Evolutionary conservation across 2,888 invertebrate genomes (phyloP).

Genomic region (Aporophyla lueneburgensis): DNA sequence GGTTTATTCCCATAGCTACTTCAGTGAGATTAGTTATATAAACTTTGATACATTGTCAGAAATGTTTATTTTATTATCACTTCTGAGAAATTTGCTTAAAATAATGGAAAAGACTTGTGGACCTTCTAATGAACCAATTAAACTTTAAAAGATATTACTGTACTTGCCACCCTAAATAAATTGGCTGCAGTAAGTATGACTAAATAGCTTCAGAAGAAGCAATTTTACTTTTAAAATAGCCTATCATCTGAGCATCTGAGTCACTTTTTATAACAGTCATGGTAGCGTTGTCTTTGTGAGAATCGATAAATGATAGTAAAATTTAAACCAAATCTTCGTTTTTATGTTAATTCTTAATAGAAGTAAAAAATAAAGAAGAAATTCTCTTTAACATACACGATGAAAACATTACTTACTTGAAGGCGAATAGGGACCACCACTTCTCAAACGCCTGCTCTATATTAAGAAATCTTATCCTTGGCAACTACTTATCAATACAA

Average conservation of each 20-base stretch:
- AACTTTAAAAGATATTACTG: neutral
- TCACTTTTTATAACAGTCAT: neutral
- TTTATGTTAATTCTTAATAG: too few relatives aligned
- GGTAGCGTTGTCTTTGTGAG: neutral
- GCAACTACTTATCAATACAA: constrained; percentile 46
- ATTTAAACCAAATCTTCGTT: neutral
- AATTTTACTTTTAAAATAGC: constrained; percentile 11
- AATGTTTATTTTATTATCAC: neutral
- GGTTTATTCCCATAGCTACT: constrained; percentile 8
- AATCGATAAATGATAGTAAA: neutral
- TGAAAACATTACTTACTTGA: constrained; percentile 49
- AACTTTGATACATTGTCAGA: neutral
- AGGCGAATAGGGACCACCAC: neutral
- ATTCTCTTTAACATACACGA: neutral
- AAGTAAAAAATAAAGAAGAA: neutral
- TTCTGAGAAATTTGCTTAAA: neutral
- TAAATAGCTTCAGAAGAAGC: neutral
- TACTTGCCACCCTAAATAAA: neutral
- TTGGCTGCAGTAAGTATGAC: neutral
- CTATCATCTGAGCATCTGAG: neutral
- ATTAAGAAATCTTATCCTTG: constrained; percentile 27
- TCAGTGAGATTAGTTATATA: constrained; percentile 12
- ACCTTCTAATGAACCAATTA: neutral
- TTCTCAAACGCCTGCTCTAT: constrained; percentile 1
- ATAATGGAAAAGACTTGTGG: too few relatives aligned